Percentiles rank a stretch among this genome's conserved stretches.
Conservation (phyloP, 2,797 vertebrate genomes). For the Gallinago solitaria region DNA sequence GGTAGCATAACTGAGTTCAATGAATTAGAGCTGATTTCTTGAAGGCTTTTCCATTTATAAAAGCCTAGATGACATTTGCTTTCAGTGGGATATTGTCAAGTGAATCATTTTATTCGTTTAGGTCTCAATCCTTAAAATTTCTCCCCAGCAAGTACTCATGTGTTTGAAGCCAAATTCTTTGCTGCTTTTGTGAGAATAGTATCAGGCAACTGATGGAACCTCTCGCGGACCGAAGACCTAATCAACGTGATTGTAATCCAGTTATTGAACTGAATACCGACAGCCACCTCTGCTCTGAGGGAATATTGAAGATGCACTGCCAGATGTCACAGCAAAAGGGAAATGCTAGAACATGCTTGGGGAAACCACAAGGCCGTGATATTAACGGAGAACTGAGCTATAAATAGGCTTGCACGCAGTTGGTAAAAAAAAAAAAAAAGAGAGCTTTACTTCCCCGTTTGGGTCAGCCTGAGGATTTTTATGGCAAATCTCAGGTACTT, state of each 20-base stretch:
- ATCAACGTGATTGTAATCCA: neutral
- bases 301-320: neutral
- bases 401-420: neutral
- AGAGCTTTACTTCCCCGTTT: neutral
- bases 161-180: neutral
- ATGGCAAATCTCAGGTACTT: neutral
- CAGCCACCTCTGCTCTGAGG: neutral
- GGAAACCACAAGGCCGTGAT: neutral
- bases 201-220: neutral
- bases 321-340: neutral
- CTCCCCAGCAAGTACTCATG: neutral
- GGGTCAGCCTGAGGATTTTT: neutral
- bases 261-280: neutral
- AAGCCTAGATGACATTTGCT: neutral
- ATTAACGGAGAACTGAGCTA: neutral
- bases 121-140: neutral
- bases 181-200: neutral
- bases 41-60: slow-evolving; percentile 17
- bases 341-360: neutral
- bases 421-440: neutral
- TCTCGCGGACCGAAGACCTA: neutral
- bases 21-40: slow-evolving; percentile 10
- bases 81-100: neutral
- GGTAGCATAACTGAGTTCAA: neutral
- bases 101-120: neutral